A percentile compares a stretch with the other conserved stretches of the same genome.
Conservation (phyloP, 2,888 invertebrate species). For the Drosophila robusta region DNA sequence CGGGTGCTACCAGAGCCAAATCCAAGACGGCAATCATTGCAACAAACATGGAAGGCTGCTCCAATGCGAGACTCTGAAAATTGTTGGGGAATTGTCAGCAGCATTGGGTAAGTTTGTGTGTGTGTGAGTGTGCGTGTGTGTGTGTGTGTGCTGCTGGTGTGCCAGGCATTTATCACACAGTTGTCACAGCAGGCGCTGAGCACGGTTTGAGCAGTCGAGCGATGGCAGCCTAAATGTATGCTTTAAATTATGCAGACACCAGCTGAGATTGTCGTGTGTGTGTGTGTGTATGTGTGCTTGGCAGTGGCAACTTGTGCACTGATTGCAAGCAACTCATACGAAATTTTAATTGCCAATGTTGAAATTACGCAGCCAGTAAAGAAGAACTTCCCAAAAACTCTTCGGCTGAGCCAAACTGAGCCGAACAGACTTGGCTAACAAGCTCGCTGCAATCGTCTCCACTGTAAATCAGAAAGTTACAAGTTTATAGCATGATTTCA, state of each 20-base stretch:
- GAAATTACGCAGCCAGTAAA: constrained; percentile 68
- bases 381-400: constrained; percentile 25
- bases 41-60: constrained; percentile 43
- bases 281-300: constrained; percentile 21
- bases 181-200: constrained; percentile 63
- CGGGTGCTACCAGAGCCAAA: constrained; percentile 34
- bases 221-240: constrained; percentile 77
- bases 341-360: constrained; percentile 83
- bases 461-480: constrained; percentile 75
- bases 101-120: constrained; percentile 14
- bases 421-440: constrained; percentile 59
- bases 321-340: constrained; percentile 82
- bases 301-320: constrained; percentile 65
- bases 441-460: constrained; percentile 59
- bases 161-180: constrained; percentile 76
- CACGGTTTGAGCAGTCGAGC: constrained; percentile 42
- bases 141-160: constrained; percentile 39
- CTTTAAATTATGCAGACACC: constrained; percentile 80
- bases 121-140: constrained; percentile 12
- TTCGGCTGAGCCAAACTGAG: constrained; percentile 27
- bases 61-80: constrained; percentile 48
- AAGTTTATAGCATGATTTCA: constrained; percentile 75
- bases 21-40: constrained; percentile 70
- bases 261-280: constrained; percentile 71
- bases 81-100: constrained; percentile 68